Percentiles rank a stretch among this genome's conserved stretches.
Conservation (phyloP, 2,888 invertebrate genomes). For the Chesias legatella region DNA sequence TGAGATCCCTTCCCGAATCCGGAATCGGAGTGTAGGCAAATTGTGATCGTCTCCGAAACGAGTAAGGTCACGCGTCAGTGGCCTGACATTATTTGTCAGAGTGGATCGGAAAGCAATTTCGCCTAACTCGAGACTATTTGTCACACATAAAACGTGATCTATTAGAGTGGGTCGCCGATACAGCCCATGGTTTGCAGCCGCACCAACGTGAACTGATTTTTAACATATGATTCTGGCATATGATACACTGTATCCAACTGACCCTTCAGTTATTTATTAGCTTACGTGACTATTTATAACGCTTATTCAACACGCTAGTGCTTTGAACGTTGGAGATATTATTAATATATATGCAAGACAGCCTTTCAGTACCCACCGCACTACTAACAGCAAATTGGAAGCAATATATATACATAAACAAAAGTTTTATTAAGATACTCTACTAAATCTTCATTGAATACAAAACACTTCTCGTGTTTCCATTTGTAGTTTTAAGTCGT, state of each 20-base stretch:
- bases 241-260: conserved; percentile 23
- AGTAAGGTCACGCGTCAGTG: conserved; percentile 68
- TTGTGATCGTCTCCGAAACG: conserved; percentile 66
- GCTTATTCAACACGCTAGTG: too few relatives aligned
- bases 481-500: too few relatives aligned
- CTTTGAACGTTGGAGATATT: too few relatives aligned
- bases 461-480: too few relatives aligned
- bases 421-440: too few relatives aligned
- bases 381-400: too few relatives aligned
- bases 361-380: too few relatives aligned
- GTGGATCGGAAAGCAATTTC: conserved; percentile 77
- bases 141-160: conserved; percentile 76
- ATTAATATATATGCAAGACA: too few relatives aligned
- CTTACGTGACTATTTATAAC: not conserved
- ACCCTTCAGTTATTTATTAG: conserved; percentile 8
- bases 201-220: conserved; percentile 39
- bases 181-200: conserved; percentile 39
- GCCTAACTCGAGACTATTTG: conserved; percentile 75
- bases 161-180: conserved; percentile 55
- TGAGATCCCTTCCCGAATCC: conserved; percentile 45
- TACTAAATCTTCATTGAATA: too few relatives aligned
- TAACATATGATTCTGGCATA: conserved; percentile 34
- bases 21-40: conserved; percentile 56
- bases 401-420: too few relatives aligned
- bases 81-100: conserved; percentile 75